Conservation (phyloP, 2,113 vertebrate genomes). For the Lathamus discolor region DNA sequence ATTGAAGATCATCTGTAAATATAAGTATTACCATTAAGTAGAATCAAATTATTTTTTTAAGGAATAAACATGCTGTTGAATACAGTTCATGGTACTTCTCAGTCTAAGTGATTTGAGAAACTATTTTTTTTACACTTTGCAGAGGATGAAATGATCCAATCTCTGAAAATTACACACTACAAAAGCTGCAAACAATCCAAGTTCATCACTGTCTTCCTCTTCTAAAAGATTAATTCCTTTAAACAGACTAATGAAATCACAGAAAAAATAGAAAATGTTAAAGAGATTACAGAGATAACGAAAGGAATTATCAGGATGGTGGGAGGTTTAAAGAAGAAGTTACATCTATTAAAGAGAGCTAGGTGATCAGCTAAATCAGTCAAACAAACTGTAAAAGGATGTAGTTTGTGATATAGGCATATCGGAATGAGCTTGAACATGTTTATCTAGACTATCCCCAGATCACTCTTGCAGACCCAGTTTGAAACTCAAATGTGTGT, state of each 20-base stretch:
- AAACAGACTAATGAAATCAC: not conserved
- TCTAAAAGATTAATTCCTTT: not conserved
- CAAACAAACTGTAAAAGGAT: not conserved
- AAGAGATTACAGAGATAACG: not conserved
- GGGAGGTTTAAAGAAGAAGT: not conserved
- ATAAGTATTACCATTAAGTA: not conserved
- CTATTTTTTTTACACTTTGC: not conserved
- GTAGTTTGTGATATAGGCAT: not conserved
- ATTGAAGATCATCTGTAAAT: not conserved
- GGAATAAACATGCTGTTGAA: not conserved
- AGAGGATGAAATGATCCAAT: not conserved
- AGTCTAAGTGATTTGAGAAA: not conserved
- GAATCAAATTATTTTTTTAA: not conserved
- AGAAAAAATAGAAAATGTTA: not conserved
- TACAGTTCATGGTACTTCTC: not conserved
- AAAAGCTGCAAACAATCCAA: not conserved
- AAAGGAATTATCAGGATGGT: not conserved
- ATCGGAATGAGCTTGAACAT: not conserved
- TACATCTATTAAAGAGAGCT: not conserved
- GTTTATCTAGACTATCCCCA: not conserved
- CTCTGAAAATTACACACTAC: not conserved
- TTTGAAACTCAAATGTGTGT: not conserved
- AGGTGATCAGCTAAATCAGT: not conserved
- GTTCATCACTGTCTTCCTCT: not conserved
- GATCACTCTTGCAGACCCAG: not conserved